Conservation (phyloP, 2,113 vertebrate genomes). For the Todiramphus chloris region DNA sequence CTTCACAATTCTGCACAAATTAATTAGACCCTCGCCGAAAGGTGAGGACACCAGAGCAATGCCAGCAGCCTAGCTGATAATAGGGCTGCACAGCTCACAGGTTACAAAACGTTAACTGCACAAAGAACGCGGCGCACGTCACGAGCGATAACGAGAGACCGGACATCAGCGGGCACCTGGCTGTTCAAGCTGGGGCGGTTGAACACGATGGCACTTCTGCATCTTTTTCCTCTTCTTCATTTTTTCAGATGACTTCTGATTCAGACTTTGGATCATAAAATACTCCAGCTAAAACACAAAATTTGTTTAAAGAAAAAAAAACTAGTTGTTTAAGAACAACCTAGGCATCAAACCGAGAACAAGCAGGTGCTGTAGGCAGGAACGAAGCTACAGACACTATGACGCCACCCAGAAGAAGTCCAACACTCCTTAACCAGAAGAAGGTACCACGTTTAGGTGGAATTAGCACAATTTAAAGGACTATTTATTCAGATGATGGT, state of each 20-base stretch:
- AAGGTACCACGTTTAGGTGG: not conserved
- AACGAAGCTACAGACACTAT: not conserved
- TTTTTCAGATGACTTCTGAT: constrained; percentile 92
- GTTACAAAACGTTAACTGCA: not conserved
- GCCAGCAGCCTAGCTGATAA: not conserved
- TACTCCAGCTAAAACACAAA: constrained; percentile 88
- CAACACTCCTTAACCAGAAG: not conserved
- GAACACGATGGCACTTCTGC: constrained; percentile 80
- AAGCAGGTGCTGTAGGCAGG: not conserved
- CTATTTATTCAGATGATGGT: not conserved
- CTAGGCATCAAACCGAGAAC: not conserved
- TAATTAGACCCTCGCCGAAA: not conserved
- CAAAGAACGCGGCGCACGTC: not conserved
- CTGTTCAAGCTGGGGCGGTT: constrained; percentile 90
- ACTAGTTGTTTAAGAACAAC: not conserved
- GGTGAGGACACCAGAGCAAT: not conserved
- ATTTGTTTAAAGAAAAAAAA: not conserved
- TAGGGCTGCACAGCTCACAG: not conserved
- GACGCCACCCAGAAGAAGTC: not conserved
- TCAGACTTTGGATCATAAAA: constrained; percentile 96
- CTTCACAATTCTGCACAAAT: not conserved
- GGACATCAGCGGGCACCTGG: constrained; percentile 79
- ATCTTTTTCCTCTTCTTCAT: constrained; percentile 86
- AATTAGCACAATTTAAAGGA: not conserved
- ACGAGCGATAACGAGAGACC: not conserved